Percentiles rank a stretch among this genome's conserved stretches.
phyloP scores from a whole-genome alignment of 1,140 invertebrate species.

The Brachionus plicatilis region DNA sequence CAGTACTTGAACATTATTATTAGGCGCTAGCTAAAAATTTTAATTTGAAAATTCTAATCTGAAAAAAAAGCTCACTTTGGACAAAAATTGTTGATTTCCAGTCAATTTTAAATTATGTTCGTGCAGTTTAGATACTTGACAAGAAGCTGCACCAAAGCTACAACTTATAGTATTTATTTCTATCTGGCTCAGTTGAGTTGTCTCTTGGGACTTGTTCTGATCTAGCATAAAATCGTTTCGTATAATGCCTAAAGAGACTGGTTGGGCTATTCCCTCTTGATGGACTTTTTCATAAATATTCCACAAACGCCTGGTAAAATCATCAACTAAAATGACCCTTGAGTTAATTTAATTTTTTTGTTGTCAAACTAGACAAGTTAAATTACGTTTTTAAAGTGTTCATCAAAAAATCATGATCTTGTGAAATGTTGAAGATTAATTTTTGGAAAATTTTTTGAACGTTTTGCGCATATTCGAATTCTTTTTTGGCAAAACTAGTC shows the following conservation, averaged over 20 bases:
- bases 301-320: slow-evolving; percentile 38
- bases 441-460: slow-evolving; percentile 13
- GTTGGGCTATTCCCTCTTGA: background rate
- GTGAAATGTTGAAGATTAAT: background rate
- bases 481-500: background rate
- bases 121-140: slow-evolving; percentile 5
- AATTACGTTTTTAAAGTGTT: slow-evolving; percentile 24
- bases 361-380: background rate
- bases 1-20: background rate
- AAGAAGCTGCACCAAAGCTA: slow-evolving; percentile 2
- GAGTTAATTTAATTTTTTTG: background rate
- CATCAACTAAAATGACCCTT: slow-evolving; percentile 20
- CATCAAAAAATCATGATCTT: slow-evolving; percentile 24
- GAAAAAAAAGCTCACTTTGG: background rate
- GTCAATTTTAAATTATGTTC: background rate
- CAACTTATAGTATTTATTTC: slow-evolving; percentile 40
- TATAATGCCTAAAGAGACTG: background rate
- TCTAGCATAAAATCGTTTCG: slow-evolving; percentile 40
- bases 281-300: slow-evolving; percentile 4
- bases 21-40: background rate
- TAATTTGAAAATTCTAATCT: background rate
- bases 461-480: background rate
- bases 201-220: background rate
- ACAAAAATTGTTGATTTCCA: background rate
- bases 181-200: slow-evolving; percentile 4